Percentiles rank a stretch among this genome's conserved stretches.
phyloP scores from a whole-genome alignment of 2,113 vertebrate genomes.

The Ceratotherium simum region DNA sequence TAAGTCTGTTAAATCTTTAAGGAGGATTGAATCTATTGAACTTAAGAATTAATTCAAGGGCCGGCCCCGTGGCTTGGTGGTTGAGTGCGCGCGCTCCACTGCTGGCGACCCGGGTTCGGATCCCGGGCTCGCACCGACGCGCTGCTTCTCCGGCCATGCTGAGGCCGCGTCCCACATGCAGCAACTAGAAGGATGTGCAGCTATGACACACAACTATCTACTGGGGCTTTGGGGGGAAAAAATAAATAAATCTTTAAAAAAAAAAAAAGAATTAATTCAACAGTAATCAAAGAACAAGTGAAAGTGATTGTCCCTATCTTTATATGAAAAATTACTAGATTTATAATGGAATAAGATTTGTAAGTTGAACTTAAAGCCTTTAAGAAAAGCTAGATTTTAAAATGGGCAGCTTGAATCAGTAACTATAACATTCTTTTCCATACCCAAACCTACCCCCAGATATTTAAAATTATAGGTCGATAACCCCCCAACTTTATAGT shows the following conservation, averaged over 20 bases:
- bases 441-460: not conserved
- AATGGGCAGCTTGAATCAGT: not conserved
- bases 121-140: too few relatives aligned
- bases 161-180: too few relatives aligned
- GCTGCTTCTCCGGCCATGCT: too few relatives aligned
- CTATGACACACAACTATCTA: too few relatives aligned
- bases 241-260: too few relatives aligned
- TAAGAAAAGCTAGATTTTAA: slow-evolving; percentile 31
- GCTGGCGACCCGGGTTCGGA: too few relatives aligned
- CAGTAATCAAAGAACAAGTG: slow-evolving; percentile 33
- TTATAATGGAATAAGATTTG: slow-evolving; percentile 18
- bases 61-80: too few relatives aligned
- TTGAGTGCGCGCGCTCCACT: too few relatives aligned
- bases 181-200: too few relatives aligned
- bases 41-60: slow-evolving; percentile 54
- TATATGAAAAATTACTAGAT: slow-evolving; percentile 30
- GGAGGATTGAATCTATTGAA: slow-evolving; percentile 31
- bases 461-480: not conserved
- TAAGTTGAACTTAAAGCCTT: slow-evolving; percentile 33
- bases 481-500: not conserved
- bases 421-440: not conserved
- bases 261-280: slow-evolving; percentile 57
- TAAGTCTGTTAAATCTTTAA: slow-evolving; percentile 56
- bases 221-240: too few relatives aligned
- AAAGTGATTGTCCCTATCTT: slow-evolving; percentile 55